Evolutionary conservation across 2,113 vertebrate genomes (phyloP), one percentile per base, ranked within the genome.

Genomic region (Pardalotus punctatus): DNA sequence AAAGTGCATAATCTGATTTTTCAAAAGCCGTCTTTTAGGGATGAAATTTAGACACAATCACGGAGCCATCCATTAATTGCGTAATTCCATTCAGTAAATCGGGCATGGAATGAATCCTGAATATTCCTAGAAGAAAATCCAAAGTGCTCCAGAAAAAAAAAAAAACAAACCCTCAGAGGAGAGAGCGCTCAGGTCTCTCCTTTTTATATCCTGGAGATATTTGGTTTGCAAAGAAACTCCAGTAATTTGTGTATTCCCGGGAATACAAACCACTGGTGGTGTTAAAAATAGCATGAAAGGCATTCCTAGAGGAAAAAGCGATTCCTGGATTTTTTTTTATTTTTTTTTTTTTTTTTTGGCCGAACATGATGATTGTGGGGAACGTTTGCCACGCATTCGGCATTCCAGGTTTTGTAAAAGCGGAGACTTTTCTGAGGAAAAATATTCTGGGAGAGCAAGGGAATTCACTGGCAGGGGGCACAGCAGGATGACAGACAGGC

Each of bases 191-290:
- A 36, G n/a, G 14, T 80, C 58, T 57, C 81, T 73, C 66, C 61
- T 83, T 80, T 64, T 83, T 19, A 4, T 13, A 58, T 31, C 23
- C 33, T 12, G 36, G 81, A 66, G 79, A 77, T 1, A 3, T 93
- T 80, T 25, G 27, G 27, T 29, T 82, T 64, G 54, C n/a, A 81
- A 84, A 81, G 71, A 29, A 91, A 96, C 58, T 57, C 78, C 65
- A 40, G 35, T 33, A 94, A 54, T 90, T 91, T 69, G 57, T 16
- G n/a, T 28, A 77, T 78, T 73, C 93, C 96, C 6, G 2, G 91
- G 95, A 97, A 84, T 70, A 54, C 60, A 78, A 93, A 86, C 65
- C 80, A 94, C 93, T 87, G 95, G 76, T 67, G 92, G 28, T 83
- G 76, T 67, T 93, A 93, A 93, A 95, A 90, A 93, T 40, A 85